phyloP scores from a whole-genome alignment of 2,888 invertebrate species.

The Salpingus planirostris region DNA sequence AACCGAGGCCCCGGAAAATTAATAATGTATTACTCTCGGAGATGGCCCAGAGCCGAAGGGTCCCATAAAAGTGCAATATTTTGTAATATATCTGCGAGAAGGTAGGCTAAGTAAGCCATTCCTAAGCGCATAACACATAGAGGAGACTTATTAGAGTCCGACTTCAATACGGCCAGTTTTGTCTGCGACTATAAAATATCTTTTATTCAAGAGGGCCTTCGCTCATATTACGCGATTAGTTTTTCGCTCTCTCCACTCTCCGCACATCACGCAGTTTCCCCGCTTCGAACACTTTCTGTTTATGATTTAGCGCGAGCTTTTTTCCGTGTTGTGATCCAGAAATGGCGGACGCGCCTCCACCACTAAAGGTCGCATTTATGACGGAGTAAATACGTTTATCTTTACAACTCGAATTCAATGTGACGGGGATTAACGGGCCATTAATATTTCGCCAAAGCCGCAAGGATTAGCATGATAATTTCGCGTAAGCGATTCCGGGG shows the following conservation, averaged over 20 bases:
- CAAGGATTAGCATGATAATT: constrained; percentile 21
- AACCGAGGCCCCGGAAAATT: no score
- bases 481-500: constrained; percentile 11
- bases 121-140: constrained; percentile 35
- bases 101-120: constrained; percentile 34
- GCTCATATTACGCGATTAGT: constrained; percentile 29
- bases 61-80: constrained; percentile 24
- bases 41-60: constrained; percentile 12
- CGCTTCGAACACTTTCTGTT: no score
- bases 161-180: constrained; percentile 29
- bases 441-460: no score
- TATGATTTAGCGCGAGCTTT: no score
- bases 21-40: constrained; percentile 22
- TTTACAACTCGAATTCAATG: no score
- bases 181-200: constrained; percentile 31
- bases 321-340: no score
- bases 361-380: no score
- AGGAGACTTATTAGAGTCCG: constrained; percentile 33
- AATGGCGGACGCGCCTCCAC: no score
- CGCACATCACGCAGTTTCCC: no score
- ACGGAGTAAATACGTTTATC: no score
- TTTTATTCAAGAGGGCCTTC: constrained; percentile 33
- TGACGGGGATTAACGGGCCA: no score
- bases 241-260: no score
- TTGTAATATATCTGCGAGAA: constrained; percentile 24